phyloP scores from a whole-genome alignment of 2,888 invertebrate genomes.

The Cetonia aurata region DNA sequence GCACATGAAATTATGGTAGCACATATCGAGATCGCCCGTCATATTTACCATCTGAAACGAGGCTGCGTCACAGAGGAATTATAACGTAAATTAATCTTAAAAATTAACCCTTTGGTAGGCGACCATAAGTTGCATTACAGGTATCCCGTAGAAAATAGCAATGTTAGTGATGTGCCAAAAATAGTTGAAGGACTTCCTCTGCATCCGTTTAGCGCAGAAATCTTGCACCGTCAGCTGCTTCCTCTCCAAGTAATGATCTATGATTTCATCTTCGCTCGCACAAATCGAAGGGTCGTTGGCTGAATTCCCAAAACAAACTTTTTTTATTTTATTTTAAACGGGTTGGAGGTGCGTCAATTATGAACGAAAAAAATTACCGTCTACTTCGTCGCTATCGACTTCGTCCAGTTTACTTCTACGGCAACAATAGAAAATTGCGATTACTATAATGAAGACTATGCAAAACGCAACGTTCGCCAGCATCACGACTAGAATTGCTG shows the following conservation, averaged over 20 bases:
- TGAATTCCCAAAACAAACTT: neutral
- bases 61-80: neutral
- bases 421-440: slow-evolving; percentile 56
- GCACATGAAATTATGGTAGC: slow-evolving; percentile 92
- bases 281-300: too few species aligned
- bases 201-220: slow-evolving; percentile 61
- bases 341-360: neutral
- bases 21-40: slow-evolving; percentile 88
- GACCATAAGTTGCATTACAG: slow-evolving; percentile 86
- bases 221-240: slow-evolving; percentile 46
- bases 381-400: slow-evolving; percentile 22
- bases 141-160: slow-evolving; percentile 86
- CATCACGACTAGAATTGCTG: slow-evolving; percentile 71
- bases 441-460: slow-evolving; percentile 63
- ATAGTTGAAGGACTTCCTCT: slow-evolving; percentile 76
- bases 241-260: slow-evolving; percentile 37
- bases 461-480: slow-evolving; percentile 71
- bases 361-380: slow-evolving; percentile 17
- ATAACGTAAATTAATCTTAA: neutral
- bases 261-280: slow-evolving; percentile 6
- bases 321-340: slow-evolving; percentile 18
- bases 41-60: slow-evolving; percentile 75
- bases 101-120: slow-evolving; percentile 79
- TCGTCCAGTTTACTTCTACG: slow-evolving; percentile 19
- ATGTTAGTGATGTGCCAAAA: slow-evolving; percentile 84